These are phyloP conservation scores for Apodemia zela DNA, from an alignment of 2,888 invertebrate genomes.

Conservation along the genomic window DNA sequence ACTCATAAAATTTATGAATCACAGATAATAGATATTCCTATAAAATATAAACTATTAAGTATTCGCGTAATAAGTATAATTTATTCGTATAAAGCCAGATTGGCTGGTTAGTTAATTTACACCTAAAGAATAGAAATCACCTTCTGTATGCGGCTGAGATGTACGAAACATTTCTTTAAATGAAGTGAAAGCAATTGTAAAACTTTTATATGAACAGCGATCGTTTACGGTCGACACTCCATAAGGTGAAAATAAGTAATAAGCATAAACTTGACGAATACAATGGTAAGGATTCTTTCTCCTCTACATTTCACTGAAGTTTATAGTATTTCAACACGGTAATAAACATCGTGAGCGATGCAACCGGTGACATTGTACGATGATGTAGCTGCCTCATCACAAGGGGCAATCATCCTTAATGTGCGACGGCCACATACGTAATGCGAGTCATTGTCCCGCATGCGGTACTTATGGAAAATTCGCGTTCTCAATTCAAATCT, in stretches of 20 bases:
- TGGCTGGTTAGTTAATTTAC: constrained; percentile 15
- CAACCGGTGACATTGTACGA: constrained; percentile 74
- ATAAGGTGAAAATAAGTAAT: constrained; percentile 75
- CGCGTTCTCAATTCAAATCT: constrained; percentile 81
- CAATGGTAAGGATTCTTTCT: constrained; percentile 72
- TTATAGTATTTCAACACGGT: constrained; percentile 73
- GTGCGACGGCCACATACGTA: constrained; percentile 78
- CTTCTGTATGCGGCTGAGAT: not conserved
- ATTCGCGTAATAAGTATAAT: not conserved
- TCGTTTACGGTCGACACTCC: constrained; percentile 49
- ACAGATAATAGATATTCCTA: too few relatives aligned
- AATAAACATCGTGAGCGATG: constrained; percentile 67
- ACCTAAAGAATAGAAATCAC: constrained; percentile 20
- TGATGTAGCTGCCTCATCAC: constrained; percentile 78
- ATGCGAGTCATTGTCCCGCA: constrained; percentile 80
- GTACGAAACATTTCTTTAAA: constrained; percentile 34
- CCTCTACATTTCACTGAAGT: constrained; percentile 67
- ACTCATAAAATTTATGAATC: too few relatives aligned
- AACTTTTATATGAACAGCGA: constrained; percentile 39
- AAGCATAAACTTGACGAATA: constrained; percentile 69
- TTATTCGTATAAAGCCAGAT: not conserved
- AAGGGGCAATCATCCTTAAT: constrained; percentile 80
- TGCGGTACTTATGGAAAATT: constrained; percentile 80
- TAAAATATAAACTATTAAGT: too few relatives aligned
- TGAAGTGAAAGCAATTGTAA: constrained; percentile 41